Base-by-base conservation (phyloP, 2,797 vertebrate species). In the Arrhamphus sclerolepis region DNA sequence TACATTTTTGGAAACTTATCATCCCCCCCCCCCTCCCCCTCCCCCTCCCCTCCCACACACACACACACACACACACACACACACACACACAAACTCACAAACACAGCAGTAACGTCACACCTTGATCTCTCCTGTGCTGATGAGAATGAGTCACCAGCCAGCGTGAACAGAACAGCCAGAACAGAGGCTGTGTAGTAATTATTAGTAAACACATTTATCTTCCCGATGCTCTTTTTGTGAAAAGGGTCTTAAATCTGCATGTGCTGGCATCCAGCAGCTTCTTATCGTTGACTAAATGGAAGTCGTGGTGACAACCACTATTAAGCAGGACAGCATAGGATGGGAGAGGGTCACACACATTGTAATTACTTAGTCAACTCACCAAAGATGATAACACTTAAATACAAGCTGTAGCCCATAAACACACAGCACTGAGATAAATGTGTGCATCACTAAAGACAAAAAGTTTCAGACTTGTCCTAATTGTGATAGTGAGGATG, bases 241-340 rank as follows among this genome's bases (percentile, higher is more conserved):
- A 66, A 77, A 61, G 75, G 56, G 70, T 78, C 67, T 87, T 83
- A 73, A 89, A 85, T 80, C 83, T 78, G 70, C 75, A 69, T 83
- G 80, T 72, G 49, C 51, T 78, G 64, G 75, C 83, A 90, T 75
- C 82, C 87, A 87, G 84, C 72, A 77, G 86, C 89, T 92, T 86
- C 89, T 93, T 94, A 93, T 93, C 90, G 88, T 83, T 75, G 51
- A 87, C 90, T 93, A 94, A 88, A 94, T 89, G 91, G 93, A 92
- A 93, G 92, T 83, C 59, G 87, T 86, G 87, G 89, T 77, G 90
- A 94, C 92, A 93, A 88, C 87, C 90, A 85, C 91, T 95, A 95
- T 96, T 94, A 94, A 87, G 77, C 83, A 76, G 90, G 87, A 91
- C 88, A 91, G 92, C 89, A 47, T 65, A 66, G 72, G 67, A 82